phyloP scores from a whole-genome alignment of 2,113 vertebrate species.

The Ursus arctos region DNA sequence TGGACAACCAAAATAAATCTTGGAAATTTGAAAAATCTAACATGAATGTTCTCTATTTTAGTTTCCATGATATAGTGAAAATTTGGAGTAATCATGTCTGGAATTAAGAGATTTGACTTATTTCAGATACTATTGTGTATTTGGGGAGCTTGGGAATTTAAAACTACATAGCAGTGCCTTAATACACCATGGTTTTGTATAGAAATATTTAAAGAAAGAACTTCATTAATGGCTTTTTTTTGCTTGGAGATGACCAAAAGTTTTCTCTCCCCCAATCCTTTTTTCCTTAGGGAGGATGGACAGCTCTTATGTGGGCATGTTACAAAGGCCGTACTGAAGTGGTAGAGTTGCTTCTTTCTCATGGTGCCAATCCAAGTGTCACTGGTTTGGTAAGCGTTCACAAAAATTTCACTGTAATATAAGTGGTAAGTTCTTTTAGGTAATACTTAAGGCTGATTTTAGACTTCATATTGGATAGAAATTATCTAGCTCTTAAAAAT shows the following conservation, averaged over 20 bases:
- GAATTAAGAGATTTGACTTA: not conserved
- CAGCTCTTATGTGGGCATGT: constrained; percentile 97
- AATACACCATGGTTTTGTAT: not conserved
- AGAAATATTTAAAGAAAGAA: not conserved
- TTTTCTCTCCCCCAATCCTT: not conserved
- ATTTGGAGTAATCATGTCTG: not conserved
- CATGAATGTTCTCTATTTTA: not conserved
- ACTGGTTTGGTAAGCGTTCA: constrained; percentile 94
- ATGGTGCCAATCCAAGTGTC: constrained; percentile 96
- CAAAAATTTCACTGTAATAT: not conserved
- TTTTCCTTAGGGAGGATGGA: constrained; percentile 95
- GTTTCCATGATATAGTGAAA: not conserved
- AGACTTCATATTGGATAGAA: not conserved
- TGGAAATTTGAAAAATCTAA: not conserved
- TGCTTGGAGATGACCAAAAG: not conserved
- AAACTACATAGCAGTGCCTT: not conserved
- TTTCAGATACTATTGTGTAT: not conserved
- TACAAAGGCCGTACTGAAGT: constrained; percentile 96
- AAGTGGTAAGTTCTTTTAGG: not conserved
- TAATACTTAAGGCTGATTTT: not conserved
- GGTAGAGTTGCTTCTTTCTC: constrained; percentile 93
- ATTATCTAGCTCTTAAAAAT: not conserved
- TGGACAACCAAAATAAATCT: not conserved
- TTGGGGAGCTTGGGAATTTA: not conserved
- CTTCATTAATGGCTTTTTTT: not conserved